These are phyloP conservation scores for Hydropotes inermis DNA, from an alignment of 2,113 vertebrate genomes.

Conservation along the genomic window DNA sequence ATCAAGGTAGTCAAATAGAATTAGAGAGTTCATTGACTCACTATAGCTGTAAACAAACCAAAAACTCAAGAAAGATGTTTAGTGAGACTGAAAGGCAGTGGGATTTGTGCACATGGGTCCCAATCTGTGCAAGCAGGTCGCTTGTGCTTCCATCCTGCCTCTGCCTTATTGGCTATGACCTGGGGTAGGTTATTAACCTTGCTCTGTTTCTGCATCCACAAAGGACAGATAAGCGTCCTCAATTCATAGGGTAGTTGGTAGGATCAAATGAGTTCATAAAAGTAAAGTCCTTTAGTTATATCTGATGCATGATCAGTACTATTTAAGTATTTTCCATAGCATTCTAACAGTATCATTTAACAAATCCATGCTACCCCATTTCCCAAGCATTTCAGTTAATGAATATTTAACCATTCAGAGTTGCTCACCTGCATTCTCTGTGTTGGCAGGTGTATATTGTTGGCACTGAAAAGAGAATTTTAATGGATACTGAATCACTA, in stretches of 20 bases:
- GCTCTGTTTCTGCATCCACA: neutral
- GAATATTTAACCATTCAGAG: neutral
- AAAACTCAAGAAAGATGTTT: neutral
- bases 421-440: neutral
- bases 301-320: neutral
- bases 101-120: neutral
- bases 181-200: neutral
- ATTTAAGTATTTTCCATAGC: neutral
- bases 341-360: neutral
- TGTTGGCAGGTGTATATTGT: neutral
- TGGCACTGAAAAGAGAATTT: neutral
- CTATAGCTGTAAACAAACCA: slow-evolving; percentile 11
- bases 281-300: neutral
- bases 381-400: neutral
- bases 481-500: neutral
- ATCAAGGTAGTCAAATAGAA: slow-evolving; percentile 18
- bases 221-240: neutral
- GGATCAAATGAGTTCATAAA: neutral
- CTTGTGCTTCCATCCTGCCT: neutral
- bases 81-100: neutral
- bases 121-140: neutral
- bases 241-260: neutral
- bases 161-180: neutral
- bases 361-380: neutral
- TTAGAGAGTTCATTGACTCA: slow-evolving; percentile 35